A percentile compares a stretch with the other conserved stretches of the same genome.
Evolutionary conservation across 2,113 vertebrate species (phyloP).

Genomic region (Campylomormyrus tamandua): DNA sequence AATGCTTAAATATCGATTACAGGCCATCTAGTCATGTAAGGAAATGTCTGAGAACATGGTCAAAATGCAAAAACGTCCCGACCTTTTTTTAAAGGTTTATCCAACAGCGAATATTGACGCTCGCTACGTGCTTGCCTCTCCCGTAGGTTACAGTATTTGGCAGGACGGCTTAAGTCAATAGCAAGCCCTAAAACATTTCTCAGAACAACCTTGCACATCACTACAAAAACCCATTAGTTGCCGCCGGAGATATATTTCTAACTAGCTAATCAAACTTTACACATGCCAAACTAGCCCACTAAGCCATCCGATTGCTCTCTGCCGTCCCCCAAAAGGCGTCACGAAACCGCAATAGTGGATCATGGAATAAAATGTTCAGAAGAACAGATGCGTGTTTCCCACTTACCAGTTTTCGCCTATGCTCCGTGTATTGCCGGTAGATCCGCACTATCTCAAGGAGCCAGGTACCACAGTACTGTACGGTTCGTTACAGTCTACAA

Average conservation of each 20-base stretch:
- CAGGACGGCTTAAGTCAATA: background rate
- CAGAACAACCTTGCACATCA: background rate
- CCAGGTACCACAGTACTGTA: background rate
- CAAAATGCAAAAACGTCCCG: background rate
- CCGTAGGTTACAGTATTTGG: background rate
- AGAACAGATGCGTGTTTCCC: background rate
- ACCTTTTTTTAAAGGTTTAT: background rate
- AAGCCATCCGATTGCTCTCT: background rate
- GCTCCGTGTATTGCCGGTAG: background rate
- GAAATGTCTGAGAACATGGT: background rate
- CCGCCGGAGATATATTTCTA: background rate
- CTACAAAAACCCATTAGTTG: background rate
- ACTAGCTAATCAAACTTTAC: slow-evolving; percentile 13
- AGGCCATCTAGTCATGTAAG: background rate
- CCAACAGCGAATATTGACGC: background rate
- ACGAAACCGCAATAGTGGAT: background rate
- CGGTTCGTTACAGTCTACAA: background rate
- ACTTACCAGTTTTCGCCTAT: slow-evolving; percentile 3
- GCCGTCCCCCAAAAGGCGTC: background rate
- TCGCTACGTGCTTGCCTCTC: background rate
- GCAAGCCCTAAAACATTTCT: background rate
- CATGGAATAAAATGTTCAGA: background rate
- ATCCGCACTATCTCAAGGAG: background rate
- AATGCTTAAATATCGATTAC: background rate
- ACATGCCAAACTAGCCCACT: background rate